phyloP scores from a whole-genome alignment of 2,113 vertebrate genomes.

The Ciconia boyciana region DNA sequence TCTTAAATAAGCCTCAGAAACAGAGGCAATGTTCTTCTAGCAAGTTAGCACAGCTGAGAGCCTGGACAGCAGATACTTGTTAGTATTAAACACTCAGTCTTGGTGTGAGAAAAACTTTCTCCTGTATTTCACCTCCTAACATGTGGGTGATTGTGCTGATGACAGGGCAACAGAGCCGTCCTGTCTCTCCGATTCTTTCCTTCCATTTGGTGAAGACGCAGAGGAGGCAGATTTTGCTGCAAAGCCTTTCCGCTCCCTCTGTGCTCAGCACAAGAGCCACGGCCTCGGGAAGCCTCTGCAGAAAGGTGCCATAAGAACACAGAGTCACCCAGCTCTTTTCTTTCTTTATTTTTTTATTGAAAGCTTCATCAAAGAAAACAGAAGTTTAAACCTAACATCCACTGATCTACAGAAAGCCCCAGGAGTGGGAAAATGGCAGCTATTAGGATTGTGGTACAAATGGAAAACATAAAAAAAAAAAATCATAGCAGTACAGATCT shows the following conservation, averaged over 20 bases:
- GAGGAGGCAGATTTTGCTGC: not conserved
- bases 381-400: conserved; percentile 95
- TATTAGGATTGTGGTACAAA: conserved; percentile 87
- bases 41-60: not conserved
- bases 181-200: not conserved
- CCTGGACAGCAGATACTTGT: not conserved
- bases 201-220: not conserved
- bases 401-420: conserved; percentile 97
- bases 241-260: not conserved
- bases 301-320: conserved; percentile 49
- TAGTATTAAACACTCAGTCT: not conserved
- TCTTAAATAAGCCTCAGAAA: not conserved
- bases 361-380: conserved; percentile 99
- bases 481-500: conserved; percentile 80
- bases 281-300: not conserved
- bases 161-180: not conserved
- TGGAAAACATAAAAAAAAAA: conserved; percentile 78
- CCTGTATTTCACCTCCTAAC: not conserved
- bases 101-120: not conserved
- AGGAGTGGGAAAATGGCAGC: conserved; percentile 88
- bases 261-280: not conserved
- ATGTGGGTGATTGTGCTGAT: not conserved
- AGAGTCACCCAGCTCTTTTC: conserved; percentile 37
- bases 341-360: conserved; percentile 91
- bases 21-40: not conserved